Evolutionary conservation across 2,797 vertebrate genomes (phyloP).

Genomic region (Anas bahamensis): DNA sequence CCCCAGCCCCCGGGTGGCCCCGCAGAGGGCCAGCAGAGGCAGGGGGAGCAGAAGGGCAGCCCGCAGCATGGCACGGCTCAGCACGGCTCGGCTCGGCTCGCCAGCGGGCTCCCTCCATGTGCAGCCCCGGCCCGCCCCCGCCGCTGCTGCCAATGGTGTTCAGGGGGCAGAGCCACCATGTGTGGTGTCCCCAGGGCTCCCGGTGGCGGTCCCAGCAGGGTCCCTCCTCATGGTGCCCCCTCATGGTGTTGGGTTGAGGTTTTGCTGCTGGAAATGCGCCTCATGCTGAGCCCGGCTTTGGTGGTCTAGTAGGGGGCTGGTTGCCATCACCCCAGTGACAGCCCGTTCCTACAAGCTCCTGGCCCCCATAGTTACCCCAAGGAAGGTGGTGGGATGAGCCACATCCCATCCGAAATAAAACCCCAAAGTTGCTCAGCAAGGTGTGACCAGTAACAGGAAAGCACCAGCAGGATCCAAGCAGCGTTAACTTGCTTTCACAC

Average conservation of each 20-base stretch:
- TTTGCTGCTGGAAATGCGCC: background rate
- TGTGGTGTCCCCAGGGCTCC: too few relatives aligned
- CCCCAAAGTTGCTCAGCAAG: background rate
- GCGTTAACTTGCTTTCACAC: background rate
- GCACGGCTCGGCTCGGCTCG: too few relatives aligned
- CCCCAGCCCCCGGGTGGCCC: background rate
- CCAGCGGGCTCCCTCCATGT: background rate
- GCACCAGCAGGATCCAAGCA: background rate
- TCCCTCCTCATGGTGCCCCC: too few relatives aligned
- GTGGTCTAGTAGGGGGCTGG: background rate
- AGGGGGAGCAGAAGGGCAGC: background rate
- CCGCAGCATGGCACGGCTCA: background rate
- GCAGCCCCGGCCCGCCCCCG: background rate
- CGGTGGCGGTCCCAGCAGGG: too few relatives aligned
- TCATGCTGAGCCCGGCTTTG: background rate
- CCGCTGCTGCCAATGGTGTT: background rate
- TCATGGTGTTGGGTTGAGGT: too few relatives aligned
- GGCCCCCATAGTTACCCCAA: background rate
- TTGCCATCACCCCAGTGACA: background rate
- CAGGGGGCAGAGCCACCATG: too few relatives aligned
- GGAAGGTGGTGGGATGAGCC: too few relatives aligned
- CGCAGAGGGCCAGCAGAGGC: background rate
- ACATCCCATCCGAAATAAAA: background rate
- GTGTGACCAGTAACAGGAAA: background rate
- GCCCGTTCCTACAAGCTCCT: background rate